Evolutionary conservation across 2,797 vertebrate genomes (phyloP).

Genomic region (Chiloscyllium punctatum): DNA sequence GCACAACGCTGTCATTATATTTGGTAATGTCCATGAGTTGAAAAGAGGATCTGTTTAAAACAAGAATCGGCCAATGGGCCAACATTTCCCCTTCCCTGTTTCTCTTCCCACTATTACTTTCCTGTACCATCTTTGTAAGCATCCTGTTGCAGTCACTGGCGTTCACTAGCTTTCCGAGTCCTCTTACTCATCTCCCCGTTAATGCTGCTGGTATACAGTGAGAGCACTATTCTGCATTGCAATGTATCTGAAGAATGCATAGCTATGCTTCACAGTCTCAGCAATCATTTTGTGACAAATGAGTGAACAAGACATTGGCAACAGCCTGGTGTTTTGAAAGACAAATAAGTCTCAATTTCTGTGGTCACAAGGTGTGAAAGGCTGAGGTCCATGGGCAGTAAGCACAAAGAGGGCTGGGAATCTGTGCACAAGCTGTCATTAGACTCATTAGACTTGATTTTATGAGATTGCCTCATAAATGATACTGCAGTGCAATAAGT

Average conservation of each 20-base stretch:
- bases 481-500: background rate
- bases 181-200: background rate
- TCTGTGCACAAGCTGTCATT: background rate
- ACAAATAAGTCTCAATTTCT: background rate
- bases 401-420: background rate
- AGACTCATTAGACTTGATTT: background rate
- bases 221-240: background rate
- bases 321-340: background rate
- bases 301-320: background rate
- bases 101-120: background rate
- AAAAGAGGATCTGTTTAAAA: background rate
- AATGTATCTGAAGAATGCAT: background rate
- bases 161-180: background rate
- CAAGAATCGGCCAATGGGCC: background rate
- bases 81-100: background rate
- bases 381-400: background rate
- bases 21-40: background rate
- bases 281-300: background rate
- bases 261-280: background rate
- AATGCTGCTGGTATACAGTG: background rate
- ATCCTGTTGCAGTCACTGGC: background rate
- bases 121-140: background rate
- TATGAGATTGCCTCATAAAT: background rate
- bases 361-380: background rate
- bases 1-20: background rate